Evolutionary conservation across 2,888 invertebrate genomes (phyloP), one percentile per base, ranked within the genome.

Genomic region (Poecilus cupreus): DNA sequence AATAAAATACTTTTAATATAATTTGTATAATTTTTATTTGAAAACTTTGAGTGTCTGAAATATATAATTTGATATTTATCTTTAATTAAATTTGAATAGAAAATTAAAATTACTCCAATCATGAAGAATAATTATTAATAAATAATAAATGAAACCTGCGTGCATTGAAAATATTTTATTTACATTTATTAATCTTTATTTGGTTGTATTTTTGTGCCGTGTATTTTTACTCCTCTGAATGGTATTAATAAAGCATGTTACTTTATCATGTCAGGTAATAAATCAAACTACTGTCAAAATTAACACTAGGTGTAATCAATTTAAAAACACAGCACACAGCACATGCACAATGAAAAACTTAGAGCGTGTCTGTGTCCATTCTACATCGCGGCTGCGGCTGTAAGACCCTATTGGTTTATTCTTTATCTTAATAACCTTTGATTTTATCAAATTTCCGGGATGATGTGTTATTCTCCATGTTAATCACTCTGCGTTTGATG

Each of bases 401-500:
- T 2, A 11, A 18, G 51, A n/a, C 4, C 51, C 43, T 43, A 43
- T 43, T 10, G 43, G 43, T 26, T 24, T 60, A 26, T 60, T 60
- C 46, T 18, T 46, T 72, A 72, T 72, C 72, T 46, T 72, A 72
- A 72, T 72, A 72, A 46, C 46, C 46, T 46, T 46, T 72, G 46
- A 43, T 72, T 46, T 72, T 24, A 72, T 72, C 72, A 72, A 72
- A 72, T 72, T 46, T 72, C 72, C 72, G 18, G 72, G 20, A 72
- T 72, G 72, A 72, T 72, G 22, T 72, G 43, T 43, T 72, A 46
- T 46, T 46, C 32, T 37, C 13, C 72, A 46, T 72, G 72, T 72
- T 72, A 72, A 72, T 72, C 72, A 72, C 22, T 46, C 72, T 72
- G 13, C 72, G 46, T 72, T 72, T 72, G 46, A 43, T 43, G 20